phyloP scores from a whole-genome alignment of 2,888 invertebrate genomes.

The Trachelus stipa region DNA sequence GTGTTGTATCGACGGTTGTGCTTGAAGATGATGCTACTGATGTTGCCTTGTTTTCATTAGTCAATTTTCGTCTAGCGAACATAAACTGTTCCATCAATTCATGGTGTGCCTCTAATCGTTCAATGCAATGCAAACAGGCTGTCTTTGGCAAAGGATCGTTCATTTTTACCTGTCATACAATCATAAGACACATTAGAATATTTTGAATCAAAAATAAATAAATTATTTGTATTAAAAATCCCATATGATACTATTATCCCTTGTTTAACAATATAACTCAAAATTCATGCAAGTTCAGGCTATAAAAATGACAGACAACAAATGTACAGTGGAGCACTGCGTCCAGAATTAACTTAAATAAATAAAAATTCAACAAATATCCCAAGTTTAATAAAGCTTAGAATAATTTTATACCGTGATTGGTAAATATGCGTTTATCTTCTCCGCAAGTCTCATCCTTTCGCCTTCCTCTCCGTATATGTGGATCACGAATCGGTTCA shows the following conservation, averaged over 20 bases:
- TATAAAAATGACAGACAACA: background rate
- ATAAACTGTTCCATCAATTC: slow-evolving; percentile 68
- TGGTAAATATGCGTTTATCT: slow-evolving; percentile 84
- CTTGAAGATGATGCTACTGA: slow-evolving; percentile 50
- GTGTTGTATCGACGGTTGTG: slow-evolving; percentile 46
- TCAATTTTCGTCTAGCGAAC: slow-evolving; percentile 59
- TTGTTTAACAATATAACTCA: background rate
- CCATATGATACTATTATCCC: slow-evolving; percentile 1
- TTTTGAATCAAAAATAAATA: background rate
- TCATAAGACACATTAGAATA: slow-evolving; percentile 1
- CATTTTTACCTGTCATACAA: slow-evolving; percentile 59
- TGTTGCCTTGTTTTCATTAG: slow-evolving; percentile 49
- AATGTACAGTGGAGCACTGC: background rate
- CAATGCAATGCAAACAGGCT: slow-evolving; percentile 71
- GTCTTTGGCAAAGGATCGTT: slow-evolving; percentile 68
- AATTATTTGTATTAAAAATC: background rate
- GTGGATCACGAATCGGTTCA: slow-evolving; percentile 86
- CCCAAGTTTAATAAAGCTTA: background rate
- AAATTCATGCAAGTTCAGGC: slow-evolving; percentile 1
- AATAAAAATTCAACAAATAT: slow-evolving; percentile 1
- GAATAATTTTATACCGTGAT: slow-evolving; percentile 74
- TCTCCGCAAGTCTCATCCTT: slow-evolving; percentile 79
- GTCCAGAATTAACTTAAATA: background rate
- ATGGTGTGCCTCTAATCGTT: slow-evolving; percentile 69
- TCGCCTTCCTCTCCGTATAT: slow-evolving; percentile 85